These are phyloP conservation scores for Chymomyza caudatula DNA, from an alignment of 2,888 invertebrate species.

Conservation along the genomic window DNA sequence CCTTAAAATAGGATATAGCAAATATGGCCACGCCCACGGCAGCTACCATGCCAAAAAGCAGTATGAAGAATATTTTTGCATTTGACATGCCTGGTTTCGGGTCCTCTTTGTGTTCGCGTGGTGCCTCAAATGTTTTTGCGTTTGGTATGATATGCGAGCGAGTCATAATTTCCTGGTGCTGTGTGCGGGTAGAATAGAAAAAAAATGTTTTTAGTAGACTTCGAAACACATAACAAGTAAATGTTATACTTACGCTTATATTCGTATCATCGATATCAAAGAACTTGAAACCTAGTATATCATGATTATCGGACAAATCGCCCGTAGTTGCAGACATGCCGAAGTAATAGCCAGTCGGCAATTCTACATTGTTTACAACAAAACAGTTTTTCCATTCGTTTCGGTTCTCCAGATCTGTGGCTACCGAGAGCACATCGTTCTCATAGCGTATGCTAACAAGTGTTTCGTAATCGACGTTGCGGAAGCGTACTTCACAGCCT, in stretches of 20 bases:
- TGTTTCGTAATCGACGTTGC: slow-evolving; percentile 94
- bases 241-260: slow-evolving; percentile 77
- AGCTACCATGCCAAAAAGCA: slow-evolving; percentile 90
- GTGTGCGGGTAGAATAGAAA: slow-evolving; percentile 8
- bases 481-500: slow-evolving; percentile 97
- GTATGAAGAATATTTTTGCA: slow-evolving; percentile 91
- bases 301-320: slow-evolving; percentile 97
- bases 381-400: slow-evolving; percentile 97
- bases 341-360: slow-evolving; percentile 97
- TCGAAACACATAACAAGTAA: not conserved
- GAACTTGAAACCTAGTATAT: slow-evolving; percentile 93
- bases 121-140: slow-evolving; percentile 92
- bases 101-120: slow-evolving; percentile 94
- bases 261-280: slow-evolving; percentile 94
- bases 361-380: slow-evolving; percentile 89
- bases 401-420: slow-evolving; percentile 93
- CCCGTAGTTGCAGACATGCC: slow-evolving; percentile 98
- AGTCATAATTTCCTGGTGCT: slow-evolving; percentile 79
- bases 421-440: slow-evolving; percentile 92
- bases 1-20: slow-evolving; percentile 95
- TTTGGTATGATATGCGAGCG: slow-evolving; percentile 91
- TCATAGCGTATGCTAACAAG: slow-evolving; percentile 94
- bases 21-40: slow-evolving; percentile 90
- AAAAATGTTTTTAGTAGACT: not conserved
- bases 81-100: slow-evolving; percentile 92